Evolutionary conservation across 2,113 vertebrate genomes (phyloP).

Genomic region (Sclerurus mexicanus): DNA sequence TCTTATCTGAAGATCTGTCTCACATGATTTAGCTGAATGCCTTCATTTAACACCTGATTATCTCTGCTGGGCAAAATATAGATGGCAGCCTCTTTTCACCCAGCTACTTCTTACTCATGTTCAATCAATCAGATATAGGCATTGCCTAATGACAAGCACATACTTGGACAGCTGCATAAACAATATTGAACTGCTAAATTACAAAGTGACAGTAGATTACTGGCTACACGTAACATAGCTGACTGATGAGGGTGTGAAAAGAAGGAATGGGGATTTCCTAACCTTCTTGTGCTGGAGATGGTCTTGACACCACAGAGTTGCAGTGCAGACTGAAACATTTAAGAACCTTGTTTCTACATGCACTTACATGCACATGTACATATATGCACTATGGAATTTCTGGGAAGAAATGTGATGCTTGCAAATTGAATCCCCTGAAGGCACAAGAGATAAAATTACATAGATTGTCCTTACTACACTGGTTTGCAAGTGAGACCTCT

Average conservation of each 20-base stretch:
- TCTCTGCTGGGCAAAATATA: not conserved
- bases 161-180: not conserved
- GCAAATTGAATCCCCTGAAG: not conserved
- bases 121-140: not conserved
- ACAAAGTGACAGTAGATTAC: not conserved
- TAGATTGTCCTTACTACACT: not conserved
- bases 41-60: not conserved
- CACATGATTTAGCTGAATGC: not conserved
- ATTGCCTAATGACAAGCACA: not conserved
- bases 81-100: not conserved
- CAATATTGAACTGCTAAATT: not conserved
- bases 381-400: not conserved
- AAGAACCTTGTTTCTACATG: not conserved
- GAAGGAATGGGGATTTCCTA: not conserved
- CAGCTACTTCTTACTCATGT: not conserved
- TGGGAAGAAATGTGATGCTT: not conserved
- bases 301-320: not conserved
- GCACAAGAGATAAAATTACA: not conserved
- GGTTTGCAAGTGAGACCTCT: not conserved
- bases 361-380: fast-evolving
- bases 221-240: not conserved
- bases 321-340: not conserved
- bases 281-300: not conserved
- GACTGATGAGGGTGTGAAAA: not conserved
- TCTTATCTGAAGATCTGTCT: not conserved